phyloP scores from a whole-genome alignment of 2,113 vertebrate genomes.

The Chloropsis hardwickii region DNA sequence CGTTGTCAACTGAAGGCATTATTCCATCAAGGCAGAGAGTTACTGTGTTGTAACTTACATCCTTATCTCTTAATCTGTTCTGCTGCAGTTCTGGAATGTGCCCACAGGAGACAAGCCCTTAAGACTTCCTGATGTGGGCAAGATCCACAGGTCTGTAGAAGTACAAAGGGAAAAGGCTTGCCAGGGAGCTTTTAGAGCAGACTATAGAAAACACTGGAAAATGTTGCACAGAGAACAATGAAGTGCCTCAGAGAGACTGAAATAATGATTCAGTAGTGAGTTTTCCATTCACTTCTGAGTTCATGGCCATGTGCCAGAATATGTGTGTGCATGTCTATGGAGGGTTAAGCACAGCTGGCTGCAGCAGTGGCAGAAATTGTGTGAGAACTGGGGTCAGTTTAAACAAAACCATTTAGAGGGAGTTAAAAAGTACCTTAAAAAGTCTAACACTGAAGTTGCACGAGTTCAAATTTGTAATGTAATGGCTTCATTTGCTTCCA shows the following conservation, averaged over 20 bases:
- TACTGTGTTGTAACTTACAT: not conserved
- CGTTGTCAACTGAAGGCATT: not conserved
- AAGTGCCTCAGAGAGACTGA: not conserved
- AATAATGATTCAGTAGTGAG: not conserved
- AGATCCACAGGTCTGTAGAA: not conserved
- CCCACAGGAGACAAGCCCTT: not conserved
- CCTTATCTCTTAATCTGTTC: not conserved
- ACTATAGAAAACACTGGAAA: conserved; percentile 3
- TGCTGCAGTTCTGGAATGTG: not conserved
- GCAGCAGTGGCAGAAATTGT: not conserved
- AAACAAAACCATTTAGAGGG: not conserved
- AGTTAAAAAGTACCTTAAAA: not conserved
- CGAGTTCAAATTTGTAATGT: not conserved
- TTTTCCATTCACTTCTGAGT: not conserved
- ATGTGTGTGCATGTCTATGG: not conserved
- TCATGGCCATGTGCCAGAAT: not conserved
- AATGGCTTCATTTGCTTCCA: not conserved
- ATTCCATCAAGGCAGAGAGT: not conserved
- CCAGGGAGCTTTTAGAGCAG: not conserved
- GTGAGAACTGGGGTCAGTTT: not conserved
- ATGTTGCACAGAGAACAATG: not conserved
- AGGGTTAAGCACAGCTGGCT: not conserved
- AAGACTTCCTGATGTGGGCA: not conserved
- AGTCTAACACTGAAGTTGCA: not conserved
- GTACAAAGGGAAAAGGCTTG: not conserved